phyloP scores from a whole-genome alignment of 1,140 invertebrate species.

The Habropoda laboriosa region DNA sequence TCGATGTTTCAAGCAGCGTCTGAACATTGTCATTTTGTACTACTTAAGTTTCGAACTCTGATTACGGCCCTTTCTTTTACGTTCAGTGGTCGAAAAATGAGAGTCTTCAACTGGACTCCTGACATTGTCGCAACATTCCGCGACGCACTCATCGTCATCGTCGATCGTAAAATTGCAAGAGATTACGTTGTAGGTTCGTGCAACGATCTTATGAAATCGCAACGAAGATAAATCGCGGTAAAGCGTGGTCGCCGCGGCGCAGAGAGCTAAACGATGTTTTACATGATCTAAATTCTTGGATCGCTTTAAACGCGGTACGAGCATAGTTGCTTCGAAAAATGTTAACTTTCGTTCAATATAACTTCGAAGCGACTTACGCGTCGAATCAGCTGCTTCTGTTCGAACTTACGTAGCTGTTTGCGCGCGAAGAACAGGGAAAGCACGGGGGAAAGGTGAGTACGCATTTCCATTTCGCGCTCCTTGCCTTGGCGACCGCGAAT shows the following conservation, averaged over 20 bases:
- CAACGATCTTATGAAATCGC: neutral
- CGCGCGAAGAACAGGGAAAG: neutral
- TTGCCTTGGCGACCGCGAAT: conserved; percentile 21
- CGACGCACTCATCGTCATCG: neutral
- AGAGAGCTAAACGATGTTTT: neutral
- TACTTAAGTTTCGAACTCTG: too few relatives aligned
- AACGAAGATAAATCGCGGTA: conserved; percentile 12
- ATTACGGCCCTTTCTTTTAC: too few relatives aligned
- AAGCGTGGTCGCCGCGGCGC: neutral
- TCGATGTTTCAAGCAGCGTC: too few relatives aligned
- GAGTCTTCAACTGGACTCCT: neutral
- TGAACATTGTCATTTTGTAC: too few relatives aligned
- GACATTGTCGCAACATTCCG: neutral
- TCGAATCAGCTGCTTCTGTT: neutral
- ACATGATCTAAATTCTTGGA: conserved; percentile 6
- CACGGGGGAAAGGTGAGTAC: neutral
- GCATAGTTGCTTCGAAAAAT: neutral
- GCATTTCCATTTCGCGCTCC: conserved; percentile 37
- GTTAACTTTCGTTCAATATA: too few relatives aligned
- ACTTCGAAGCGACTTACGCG: neutral
- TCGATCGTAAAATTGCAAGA: neutral
- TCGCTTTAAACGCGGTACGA: neutral
- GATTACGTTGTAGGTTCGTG: neutral
- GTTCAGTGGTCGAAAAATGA: too few relatives aligned
- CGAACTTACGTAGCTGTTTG: too few relatives aligned